Evolutionary conservation across 2,888 invertebrate species (phyloP), one percentile per base, ranked within the genome.

Genomic region (Spatulosminthurus flaviceps): DNA sequence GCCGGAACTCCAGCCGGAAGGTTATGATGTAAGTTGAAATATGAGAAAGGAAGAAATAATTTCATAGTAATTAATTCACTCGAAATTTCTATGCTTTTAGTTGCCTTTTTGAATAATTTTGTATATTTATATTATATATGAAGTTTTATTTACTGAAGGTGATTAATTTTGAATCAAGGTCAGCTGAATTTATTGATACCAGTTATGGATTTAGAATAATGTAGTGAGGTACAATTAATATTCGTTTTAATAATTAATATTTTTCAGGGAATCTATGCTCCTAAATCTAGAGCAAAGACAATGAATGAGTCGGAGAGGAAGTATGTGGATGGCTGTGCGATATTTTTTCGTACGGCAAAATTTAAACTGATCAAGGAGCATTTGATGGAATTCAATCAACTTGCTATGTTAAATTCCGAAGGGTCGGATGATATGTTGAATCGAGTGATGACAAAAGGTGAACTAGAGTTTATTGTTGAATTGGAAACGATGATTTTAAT

Each of bases 261-360:
- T 87, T 77, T 80, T 11, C 42, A 95, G 86, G 98, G 98, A 29
- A 97, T 99, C 85, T 98, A 98, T 89, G 96, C 97, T 43, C 97
- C 98, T 0, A 99, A 99, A 89, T 97, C 98, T 0, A 92, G 99
- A 79, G 98, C 98, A 71, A 97, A 98, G 88, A 98, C 98, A 79
- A 99, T 99, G 98, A 92, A 93, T 0, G 98, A 98, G 87, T 93
- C 94, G 86, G 98, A 99, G 87, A 90, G 96, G 87, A 98, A 97
- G 89, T 96, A 95, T 89, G 99, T 99, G 77, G 99, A 99, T 88
- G 99, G 99, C 83, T 99, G 98, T 90, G 98, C 98, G 85, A 98
- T 99, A 87, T 98, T 99, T 90, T 99, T 93, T 89, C 92, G 95
- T 88, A 93, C 94, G 87, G 92, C 93, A 87, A 96, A 96, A 95